Conservation (phyloP, 2,113 vertebrate species). For the Pterophyllum scalare region DNA sequence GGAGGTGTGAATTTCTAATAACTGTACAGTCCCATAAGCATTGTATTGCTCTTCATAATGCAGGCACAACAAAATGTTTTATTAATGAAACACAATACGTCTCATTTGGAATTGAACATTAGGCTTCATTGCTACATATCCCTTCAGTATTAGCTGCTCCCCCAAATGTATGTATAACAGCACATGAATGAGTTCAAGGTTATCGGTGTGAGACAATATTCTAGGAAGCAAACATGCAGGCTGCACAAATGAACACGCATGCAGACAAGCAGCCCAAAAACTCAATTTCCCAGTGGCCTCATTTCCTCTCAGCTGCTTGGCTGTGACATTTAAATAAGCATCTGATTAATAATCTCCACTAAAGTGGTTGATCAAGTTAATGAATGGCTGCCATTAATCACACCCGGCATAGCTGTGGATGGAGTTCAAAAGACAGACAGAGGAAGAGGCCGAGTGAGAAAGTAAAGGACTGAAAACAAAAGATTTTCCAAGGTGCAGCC, state of each 20-base stretch:
- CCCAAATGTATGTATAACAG: constrained; percentile 24
- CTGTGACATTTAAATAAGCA: constrained; percentile 80
- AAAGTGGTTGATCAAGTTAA: constrained; percentile 81
- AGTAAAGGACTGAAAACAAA: not conserved
- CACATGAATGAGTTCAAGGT: constrained; percentile 33
- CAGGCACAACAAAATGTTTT: constrained; percentile 48
- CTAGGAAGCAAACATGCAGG: constrained; percentile 20
- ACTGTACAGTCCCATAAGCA: constrained; percentile 39
- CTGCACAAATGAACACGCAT: not conserved
- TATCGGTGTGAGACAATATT: constrained; percentile 33
- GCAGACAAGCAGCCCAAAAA: constrained; percentile 26
- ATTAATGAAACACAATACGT: constrained; percentile 57
- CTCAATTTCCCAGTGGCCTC: constrained; percentile 70
- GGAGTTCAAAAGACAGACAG: constrained; percentile 16
- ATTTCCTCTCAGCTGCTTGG: constrained; percentile 62
- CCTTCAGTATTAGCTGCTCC: constrained; percentile 13
- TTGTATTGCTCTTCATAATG: constrained; percentile 39
- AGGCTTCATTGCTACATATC: constrained; percentile 23
- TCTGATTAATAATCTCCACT: constrained; percentile 80
- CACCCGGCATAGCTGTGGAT: constrained; percentile 54
- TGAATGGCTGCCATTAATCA: constrained; percentile 80
- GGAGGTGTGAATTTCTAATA: constrained; percentile 50
- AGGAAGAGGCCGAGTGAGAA: constrained; percentile 5
- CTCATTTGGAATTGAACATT: constrained; percentile 45
- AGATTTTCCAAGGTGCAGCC: not conserved